These are phyloP conservation scores for Lutraria rhynchaena DNA, from an alignment of 1,140 invertebrate genomes.

Conservation along the genomic window DNA sequence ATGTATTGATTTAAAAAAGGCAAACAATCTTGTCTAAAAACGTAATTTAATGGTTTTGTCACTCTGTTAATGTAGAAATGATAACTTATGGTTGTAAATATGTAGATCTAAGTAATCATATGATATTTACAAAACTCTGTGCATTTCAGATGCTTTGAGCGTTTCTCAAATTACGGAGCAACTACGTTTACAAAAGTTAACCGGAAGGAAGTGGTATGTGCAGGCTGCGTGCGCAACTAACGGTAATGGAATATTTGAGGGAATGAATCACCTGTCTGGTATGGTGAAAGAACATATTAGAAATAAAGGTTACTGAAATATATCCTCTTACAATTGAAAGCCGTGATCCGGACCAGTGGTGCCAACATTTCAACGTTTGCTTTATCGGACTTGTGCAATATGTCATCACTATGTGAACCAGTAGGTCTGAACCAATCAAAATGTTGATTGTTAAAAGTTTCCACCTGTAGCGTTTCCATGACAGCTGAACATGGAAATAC, in stretches of 20 bases:
- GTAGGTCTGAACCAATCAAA: too few relatives aligned
- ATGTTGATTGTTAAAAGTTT: too few relatives aligned
- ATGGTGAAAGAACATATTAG: conserved; percentile 69
- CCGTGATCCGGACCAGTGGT: too few relatives aligned
- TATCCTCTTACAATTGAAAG: too few relatives aligned
- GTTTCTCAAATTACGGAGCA: conserved; percentile 63
- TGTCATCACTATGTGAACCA: too few relatives aligned
- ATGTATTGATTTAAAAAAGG: background rate
- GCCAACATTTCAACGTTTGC: too few relatives aligned
- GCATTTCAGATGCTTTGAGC: conserved; percentile 65
- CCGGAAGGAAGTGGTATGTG: conserved; percentile 71
- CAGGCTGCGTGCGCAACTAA: conserved; percentile 71
- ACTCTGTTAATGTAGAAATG: background rate
- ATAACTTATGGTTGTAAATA: background rate
- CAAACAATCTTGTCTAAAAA: background rate
- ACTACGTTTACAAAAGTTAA: conserved; percentile 65
- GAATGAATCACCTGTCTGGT: conserved; percentile 69
- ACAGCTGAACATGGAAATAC: too few relatives aligned
- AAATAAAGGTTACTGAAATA: too few relatives aligned
- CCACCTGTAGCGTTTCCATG: too few relatives aligned
- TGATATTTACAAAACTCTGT: background rate
- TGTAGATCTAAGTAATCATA: background rate
- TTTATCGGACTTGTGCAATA: too few relatives aligned
- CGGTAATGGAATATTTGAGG: conserved; percentile 77
- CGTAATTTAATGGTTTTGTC: background rate